Conservation (phyloP, 2,888 invertebrate genomes). For the Athrips mouffetella region DNA sequence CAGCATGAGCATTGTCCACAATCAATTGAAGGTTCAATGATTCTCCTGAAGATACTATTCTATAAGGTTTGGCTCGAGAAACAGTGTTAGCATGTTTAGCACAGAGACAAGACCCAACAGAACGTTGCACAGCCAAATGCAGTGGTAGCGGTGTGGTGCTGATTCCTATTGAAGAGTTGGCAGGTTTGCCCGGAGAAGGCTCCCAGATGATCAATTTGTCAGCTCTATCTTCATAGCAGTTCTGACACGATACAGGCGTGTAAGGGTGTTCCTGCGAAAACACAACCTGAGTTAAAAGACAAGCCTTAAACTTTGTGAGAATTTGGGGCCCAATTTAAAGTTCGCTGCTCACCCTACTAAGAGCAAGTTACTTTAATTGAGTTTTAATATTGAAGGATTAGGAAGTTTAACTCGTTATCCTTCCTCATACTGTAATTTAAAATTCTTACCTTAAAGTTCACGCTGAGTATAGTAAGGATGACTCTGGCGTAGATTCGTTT, state of each 20-base stretch:
- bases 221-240: conserved; percentile 91
- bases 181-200: conserved; percentile 66
- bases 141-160: conserved; percentile 74
- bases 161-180: conserved; percentile 48
- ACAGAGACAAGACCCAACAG: conserved; percentile 86
- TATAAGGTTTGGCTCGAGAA: conserved; percentile 78
- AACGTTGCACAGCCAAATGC: conserved; percentile 82
- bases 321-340: conserved; percentile 7
- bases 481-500: conserved; percentile 89
- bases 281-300: conserved; percentile 8
- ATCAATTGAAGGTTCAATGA: conserved; percentile 88
- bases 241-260: conserved; percentile 88
- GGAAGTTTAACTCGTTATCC: neutral
- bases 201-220: conserved; percentile 91
- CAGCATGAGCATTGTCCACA: conserved; percentile 90
- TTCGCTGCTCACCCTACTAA: neutral
- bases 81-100: conserved; percentile 79
- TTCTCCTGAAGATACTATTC: conserved; percentile 88
- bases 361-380: conserved; percentile 1
- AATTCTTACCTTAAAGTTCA: conserved; percentile 86
- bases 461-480: conserved; percentile 85
- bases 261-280: conserved; percentile 83
- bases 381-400: conserved; percentile 4
- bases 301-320: neutral
- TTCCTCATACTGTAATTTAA: neutral